Evolutionary conservation across 1,140 invertebrate species (phyloP).

Genomic region (Polypedilum vanderplanki): DNA sequence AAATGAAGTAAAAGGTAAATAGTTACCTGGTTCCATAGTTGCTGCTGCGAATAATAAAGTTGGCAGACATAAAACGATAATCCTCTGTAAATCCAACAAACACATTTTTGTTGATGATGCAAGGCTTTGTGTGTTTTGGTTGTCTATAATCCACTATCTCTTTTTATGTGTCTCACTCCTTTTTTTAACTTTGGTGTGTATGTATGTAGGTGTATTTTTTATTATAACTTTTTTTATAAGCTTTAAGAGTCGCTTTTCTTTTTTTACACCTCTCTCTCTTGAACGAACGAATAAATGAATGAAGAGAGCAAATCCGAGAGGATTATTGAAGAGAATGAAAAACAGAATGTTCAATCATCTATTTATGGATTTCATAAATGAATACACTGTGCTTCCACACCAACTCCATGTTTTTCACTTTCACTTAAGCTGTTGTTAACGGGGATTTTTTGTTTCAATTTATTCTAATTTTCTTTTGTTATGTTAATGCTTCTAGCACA

Average conservation of each 20-base stretch:
- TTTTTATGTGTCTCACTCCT: background rate
- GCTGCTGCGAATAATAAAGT: constrained; percentile 43
- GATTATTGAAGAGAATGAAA: background rate
- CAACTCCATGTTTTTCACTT: background rate
- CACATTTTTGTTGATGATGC: constrained; percentile 22
- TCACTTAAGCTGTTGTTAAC: too few species aligned
- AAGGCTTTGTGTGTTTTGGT: background rate
- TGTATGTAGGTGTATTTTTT: background rate
- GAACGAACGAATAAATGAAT: too few species aligned
- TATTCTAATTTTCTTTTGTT: background rate
- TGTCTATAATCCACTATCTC: constrained; percentile 1
- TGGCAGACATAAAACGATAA: constrained; percentile 43
- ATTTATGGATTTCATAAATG: constrained; percentile 28
- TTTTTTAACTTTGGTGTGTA: background rate
- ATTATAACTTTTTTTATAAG: background rate
- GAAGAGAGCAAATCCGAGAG: background rate
- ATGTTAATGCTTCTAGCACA: background rate
- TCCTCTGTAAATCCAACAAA: constrained; percentile 24
- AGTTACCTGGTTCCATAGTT: constrained; percentile 42
- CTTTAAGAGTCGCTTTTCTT: background rate
- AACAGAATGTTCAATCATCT: constrained; percentile 8
- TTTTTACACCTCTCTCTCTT: background rate
- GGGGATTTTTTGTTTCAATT: background rate
- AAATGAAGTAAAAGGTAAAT: too few species aligned
- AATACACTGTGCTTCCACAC: background rate